phyloP scores from a whole-genome alignment of 64 coral and sea anemone genomes.

The Anthopleura sola region DNA sequence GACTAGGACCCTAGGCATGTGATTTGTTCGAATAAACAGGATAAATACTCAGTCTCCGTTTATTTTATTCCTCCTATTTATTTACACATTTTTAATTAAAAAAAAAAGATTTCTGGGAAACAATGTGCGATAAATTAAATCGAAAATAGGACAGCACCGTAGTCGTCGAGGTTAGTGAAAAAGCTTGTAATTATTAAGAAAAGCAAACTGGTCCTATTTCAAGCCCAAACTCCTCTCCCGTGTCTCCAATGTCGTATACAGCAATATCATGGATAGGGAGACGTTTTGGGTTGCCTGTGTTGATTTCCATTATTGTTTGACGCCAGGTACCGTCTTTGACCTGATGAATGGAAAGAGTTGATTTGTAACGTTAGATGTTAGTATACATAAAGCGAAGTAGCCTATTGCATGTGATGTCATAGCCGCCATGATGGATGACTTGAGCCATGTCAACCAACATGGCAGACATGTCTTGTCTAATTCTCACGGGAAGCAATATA shows the following conservation, averaged over 20 bases:
- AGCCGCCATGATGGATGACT: neutral
- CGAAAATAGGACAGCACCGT: neutral
- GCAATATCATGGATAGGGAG: constrained; percentile 80
- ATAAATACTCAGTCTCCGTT: neutral
- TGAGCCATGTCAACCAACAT: neutral
- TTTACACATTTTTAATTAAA: neutral
- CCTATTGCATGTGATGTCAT: too few species aligned
- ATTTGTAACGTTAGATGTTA: neutral
- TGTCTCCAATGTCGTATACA: constrained; percentile 86
- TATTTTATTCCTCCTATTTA: neutral
- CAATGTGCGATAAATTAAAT: constrained; percentile 16
- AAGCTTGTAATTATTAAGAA: constrained; percentile 26
- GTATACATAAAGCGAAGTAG: too few species aligned
- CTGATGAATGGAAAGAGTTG: constrained; percentile 23
- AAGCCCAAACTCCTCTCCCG: constrained; percentile 77
- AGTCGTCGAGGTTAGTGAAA: neutral
- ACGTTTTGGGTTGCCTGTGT: constrained; percentile 80
- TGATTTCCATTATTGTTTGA: constrained; percentile 69
- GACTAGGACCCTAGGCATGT: too few species aligned
- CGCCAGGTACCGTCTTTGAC: constrained; percentile 88
- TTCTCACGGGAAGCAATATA: too few species aligned
- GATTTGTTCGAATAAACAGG: too few species aligned
- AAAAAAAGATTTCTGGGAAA: neutral
- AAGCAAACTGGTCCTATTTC: constrained; percentile 94
- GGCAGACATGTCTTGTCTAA: neutral